Evolutionary conservation across 2,797 vertebrate species (phyloP).

Genomic region (Molossus alvarezi): DNA sequence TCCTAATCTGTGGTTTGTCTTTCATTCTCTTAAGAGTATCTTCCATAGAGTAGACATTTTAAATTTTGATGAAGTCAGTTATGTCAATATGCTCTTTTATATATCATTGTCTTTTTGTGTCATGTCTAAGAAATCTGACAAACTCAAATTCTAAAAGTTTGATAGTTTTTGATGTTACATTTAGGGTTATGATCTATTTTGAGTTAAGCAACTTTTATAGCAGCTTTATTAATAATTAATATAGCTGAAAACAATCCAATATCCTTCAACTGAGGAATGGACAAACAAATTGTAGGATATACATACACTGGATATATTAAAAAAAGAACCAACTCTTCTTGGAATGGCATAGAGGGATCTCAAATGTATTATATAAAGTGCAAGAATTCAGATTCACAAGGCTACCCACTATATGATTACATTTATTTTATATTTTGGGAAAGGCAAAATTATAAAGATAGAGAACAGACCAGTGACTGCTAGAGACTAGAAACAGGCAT

Average conservation of each 20-base stretch:
- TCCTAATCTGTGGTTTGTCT: not conserved
- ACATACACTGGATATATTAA: not conserved
- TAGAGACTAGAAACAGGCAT: not conserved
- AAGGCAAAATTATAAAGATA: not conserved
- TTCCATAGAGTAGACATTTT: not conserved
- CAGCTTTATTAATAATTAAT: constrained; percentile 10
- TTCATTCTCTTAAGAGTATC: not conserved
- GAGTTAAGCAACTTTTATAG: not conserved
- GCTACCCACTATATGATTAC: not conserved
- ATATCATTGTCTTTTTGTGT: not conserved
- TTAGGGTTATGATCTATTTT: constrained; percentile 11
- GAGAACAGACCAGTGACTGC: not conserved
- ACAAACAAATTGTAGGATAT: not conserved
- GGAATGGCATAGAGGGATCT: not conserved
- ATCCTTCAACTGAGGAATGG: not conserved
- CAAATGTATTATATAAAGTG: not conserved
- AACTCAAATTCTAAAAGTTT: not conserved
- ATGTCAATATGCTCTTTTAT: not conserved
- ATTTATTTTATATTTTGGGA: constrained; percentile 23
- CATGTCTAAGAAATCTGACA: not conserved
- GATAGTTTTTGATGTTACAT: constrained; percentile 34
- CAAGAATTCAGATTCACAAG: not conserved
- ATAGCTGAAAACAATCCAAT: not conserved
- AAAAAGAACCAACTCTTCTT: not conserved
- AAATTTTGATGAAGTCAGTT: constrained; percentile 23